Conservation (phyloP, 1,140 invertebrate genomes). For the Lucilia cuprina region DNA sequence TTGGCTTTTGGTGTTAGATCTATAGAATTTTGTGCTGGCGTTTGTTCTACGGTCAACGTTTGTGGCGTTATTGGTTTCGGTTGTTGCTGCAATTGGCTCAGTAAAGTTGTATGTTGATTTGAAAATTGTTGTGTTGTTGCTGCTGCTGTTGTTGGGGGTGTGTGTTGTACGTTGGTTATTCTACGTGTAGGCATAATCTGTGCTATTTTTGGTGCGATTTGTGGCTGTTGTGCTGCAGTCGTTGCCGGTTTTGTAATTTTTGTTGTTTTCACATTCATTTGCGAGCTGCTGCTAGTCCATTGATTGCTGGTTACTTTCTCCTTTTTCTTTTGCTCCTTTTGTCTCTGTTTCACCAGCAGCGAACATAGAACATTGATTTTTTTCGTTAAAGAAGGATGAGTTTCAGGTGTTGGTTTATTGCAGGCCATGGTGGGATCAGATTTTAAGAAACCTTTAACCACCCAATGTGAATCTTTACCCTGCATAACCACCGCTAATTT, state of each 20-base stretch:
- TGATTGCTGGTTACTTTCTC: background rate
- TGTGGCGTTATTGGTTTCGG: background rate
- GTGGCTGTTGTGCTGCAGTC: background rate
- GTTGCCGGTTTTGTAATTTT: background rate
- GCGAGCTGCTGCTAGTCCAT: background rate
- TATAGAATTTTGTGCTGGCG: background rate
- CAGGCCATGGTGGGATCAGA: conserved; percentile 51
- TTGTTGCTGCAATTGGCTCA: background rate
- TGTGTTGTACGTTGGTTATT: background rate
- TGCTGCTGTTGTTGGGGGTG: background rate
- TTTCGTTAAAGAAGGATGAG: conserved; percentile 54
- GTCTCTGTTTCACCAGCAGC: conserved; percentile 53
- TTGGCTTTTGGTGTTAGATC: background rate
- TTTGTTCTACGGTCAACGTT: background rate
- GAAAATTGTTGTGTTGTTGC: background rate
- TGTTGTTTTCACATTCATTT: background rate
- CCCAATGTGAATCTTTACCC: conserved; percentile 53
- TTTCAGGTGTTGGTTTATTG: conserved; percentile 54
- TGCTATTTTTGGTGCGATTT: background rate
- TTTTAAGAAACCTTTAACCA: conserved; percentile 54
- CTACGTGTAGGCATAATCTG: background rate
- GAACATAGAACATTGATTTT: conserved; percentile 58
- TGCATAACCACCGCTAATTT: conserved; percentile 57
- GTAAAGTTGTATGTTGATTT: background rate
- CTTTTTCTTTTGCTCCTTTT: conserved; percentile 44